Conservation (phyloP, 2,113 vertebrate species). For the Callospermophilus lateralis region DNA sequence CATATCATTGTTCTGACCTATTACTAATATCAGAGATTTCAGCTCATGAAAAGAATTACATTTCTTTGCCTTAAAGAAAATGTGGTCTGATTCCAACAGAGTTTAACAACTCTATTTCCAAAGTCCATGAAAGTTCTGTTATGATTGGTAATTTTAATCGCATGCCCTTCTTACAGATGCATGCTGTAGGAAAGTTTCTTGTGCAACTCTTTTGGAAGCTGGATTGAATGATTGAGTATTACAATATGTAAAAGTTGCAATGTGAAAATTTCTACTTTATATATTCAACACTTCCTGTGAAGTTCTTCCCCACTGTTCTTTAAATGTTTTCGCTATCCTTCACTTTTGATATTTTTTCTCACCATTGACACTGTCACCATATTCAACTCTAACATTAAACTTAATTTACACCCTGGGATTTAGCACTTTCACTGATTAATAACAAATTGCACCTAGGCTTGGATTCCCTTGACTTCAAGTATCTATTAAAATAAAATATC, state of each 20-base stretch:
- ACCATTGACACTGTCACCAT: neutral
- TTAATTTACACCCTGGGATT: neutral
- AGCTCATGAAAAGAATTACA: neutral
- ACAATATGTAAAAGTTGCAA: neutral
- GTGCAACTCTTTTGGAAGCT: neutral
- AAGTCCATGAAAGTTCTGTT: neutral
- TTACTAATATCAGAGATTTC: neutral
- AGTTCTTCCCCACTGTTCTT: neutral
- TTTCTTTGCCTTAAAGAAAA: neutral
- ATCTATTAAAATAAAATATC: neutral
- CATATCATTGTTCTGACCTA: neutral
- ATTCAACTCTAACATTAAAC: neutral
- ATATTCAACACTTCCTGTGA: neutral
- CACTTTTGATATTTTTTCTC: neutral
- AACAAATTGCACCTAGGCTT: neutral
- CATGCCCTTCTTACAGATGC: neutral
- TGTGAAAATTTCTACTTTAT: neutral
- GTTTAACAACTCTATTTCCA: neutral
- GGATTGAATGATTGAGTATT: neutral
- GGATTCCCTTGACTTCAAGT: neutral
- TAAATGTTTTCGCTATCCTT: neutral
- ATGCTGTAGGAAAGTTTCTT: neutral
- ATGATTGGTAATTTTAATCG: conserved; percentile 21
- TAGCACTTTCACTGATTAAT: neutral
- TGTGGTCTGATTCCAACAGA: neutral